Percentiles rank a stretch among this genome's conserved stretches.
Evolutionary conservation across 2,113 vertebrate species (phyloP).

Genomic region (Erythrolamprus reginae): DNA sequence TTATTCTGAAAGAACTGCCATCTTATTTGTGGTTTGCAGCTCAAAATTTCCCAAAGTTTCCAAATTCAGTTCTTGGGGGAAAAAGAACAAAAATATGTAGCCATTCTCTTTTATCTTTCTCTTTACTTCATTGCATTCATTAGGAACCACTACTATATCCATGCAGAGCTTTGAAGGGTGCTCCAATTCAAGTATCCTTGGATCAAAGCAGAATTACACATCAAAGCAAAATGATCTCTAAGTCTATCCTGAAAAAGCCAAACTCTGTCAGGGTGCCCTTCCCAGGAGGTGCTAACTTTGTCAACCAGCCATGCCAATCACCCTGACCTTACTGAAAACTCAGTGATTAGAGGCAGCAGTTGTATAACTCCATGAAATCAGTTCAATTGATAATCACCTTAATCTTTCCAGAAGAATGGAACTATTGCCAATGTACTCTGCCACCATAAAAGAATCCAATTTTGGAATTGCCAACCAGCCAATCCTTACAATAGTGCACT

Average conservation of each 20-base stretch:
- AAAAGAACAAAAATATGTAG: neutral
- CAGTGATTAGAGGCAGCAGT: neutral
- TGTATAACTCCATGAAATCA: neutral
- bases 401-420: neutral
- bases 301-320: neutral
- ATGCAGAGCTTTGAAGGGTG: neutral
- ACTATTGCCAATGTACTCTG: neutral
- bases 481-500: neutral
- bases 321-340: neutral
- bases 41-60: constrained; percentile 28
- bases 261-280: neutral
- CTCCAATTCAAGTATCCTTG: neutral
- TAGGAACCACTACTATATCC: neutral
- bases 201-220: neutral
- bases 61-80: neutral
- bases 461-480: neutral
- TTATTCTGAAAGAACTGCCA: constrained; percentile 22
- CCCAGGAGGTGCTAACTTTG: neutral
- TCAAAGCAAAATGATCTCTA: neutral
- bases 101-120: constrained; percentile 3
- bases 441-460: neutral
- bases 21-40: neutral
- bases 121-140: neutral
- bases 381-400: neutral
- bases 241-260: neutral